phyloP scores from a whole-genome alignment of 2,888 invertebrate species.

The Actias luna region DNA sequence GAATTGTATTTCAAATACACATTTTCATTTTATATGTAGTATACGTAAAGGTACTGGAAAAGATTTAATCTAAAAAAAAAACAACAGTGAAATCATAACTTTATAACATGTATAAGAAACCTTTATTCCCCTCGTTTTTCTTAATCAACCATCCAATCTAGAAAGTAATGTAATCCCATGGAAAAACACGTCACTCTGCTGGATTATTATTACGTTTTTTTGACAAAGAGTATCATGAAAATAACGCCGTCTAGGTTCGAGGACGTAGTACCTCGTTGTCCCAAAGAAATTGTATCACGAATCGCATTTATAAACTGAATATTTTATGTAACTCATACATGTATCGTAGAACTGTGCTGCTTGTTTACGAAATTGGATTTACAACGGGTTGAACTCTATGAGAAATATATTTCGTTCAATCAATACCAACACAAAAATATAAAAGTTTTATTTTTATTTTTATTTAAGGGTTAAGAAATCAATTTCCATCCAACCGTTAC shows the following conservation, averaged over 20 bases:
- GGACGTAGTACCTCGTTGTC: constrained; percentile 30
- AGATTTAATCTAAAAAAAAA: not conserved
- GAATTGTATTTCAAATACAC: not conserved
- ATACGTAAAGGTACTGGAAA: not conserved
- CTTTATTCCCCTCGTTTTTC: constrained; percentile 10
- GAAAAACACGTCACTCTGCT: constrained; percentile 24
- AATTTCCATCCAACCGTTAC: too few species aligned
- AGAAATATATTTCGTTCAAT: not conserved
- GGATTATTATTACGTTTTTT: constrained; percentile 33
- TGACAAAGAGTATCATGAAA: constrained; percentile 30
- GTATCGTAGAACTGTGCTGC: constrained; percentile 36
- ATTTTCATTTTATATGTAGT: not conserved
- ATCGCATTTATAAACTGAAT: constrained; percentile 48
- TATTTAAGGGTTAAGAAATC: too few species aligned
- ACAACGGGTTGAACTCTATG: not conserved
- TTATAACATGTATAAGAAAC: not conserved
- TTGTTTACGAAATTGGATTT: constrained; percentile 47
- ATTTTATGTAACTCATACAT: constrained; percentile 46
- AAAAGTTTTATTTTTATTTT: too few species aligned
- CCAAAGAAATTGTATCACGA: constrained; percentile 39
- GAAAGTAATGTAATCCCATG: constrained; percentile 18
- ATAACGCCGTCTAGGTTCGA: constrained; percentile 22
- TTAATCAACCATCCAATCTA: constrained; percentile 19
- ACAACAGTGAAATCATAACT: constrained; percentile 6
- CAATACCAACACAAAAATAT: not conserved